phyloP scores from a whole-genome alignment of 2,888 invertebrate species.

The Mythimna vitellina region DNA sequence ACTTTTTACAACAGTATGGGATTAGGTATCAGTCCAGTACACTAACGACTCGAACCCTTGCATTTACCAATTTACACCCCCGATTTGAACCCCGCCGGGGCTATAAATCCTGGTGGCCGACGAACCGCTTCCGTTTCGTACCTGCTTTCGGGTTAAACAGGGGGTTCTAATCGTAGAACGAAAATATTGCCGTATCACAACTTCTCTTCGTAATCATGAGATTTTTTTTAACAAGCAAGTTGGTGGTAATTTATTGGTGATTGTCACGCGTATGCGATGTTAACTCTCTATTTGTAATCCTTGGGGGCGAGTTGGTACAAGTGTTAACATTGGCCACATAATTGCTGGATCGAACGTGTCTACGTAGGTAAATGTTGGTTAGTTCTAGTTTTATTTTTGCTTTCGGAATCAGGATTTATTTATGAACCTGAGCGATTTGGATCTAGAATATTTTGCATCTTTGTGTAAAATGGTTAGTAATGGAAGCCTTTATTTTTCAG shows the following conservation, averaged over 20 bases:
- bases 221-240: slow-evolving; percentile 62
- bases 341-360: slow-evolving; percentile 30
- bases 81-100: slow-evolving; percentile 60
- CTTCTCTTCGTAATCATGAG: slow-evolving; percentile 65
- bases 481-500: not conserved
- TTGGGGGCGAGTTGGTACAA: slow-evolving; percentile 45
- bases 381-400: not conserved
- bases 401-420: not conserved
- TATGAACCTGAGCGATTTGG: not conserved
- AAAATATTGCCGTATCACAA: slow-evolving; percentile 77
- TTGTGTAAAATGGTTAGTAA: not conserved
- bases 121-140: slow-evolving; percentile 84
- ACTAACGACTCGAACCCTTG: slow-evolving; percentile 65
- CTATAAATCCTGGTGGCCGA: slow-evolving; percentile 80
- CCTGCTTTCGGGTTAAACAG: slow-evolving; percentile 78
- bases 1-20: slow-evolving; percentile 52
- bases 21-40: slow-evolving; percentile 45
- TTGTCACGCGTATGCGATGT: slow-evolving; percentile 54
- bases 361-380: slow-evolving; percentile 6
- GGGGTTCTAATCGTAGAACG: slow-evolving; percentile 68
- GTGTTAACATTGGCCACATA: slow-evolving; percentile 43
- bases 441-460: not conserved
- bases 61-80: slow-evolving; percentile 76
- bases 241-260: slow-evolving; percentile 54
- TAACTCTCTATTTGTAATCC: slow-evolving; percentile 56